Base-by-base conservation (phyloP, 1,140 invertebrate species). In the Macrobrachium rosenbergii region DNA sequence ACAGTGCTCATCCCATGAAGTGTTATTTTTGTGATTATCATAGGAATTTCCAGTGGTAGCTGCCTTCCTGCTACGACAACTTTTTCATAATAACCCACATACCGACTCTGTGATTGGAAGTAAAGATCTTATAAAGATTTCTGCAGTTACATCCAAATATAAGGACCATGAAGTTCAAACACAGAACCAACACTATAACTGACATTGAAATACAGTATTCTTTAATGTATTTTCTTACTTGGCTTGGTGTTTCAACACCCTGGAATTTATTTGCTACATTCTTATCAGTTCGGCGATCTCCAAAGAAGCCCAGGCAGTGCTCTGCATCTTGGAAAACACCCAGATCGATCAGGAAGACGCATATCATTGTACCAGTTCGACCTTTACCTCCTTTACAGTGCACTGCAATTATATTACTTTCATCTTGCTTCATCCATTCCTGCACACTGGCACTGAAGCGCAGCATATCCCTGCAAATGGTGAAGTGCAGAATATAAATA, bases 371-470 rank as follows among this genome's bases (percentile, higher is more conserved):
- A 37, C 94, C 93, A 23, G 94, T 94, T 43, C 94, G 91, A 2
- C 93, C 93, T 90, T 95, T 95, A 5, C 94, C 94, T 28, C 94
- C 94, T 91, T 95, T 95, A 90, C 94, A 95, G 90, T 95, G 94
- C 52, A 95, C 93, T 17, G 94, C 94, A 63, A 95, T 93, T 2
- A 95, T 92, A 90, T 95, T 94, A 21, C 90, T 67, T 7, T 92
- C 91, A 90, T 94, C 92, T 14, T 90, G 90, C 21, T 91, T 90
- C 90, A 95, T 91, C 92, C 93, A 95, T 43, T 92, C 90, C 45
- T 92, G 90, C 14, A 93, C 93, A 91, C 92, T 92, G 63, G 92
- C 90, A 67, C 92, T 92, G 91, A 94, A 94, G 23, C 91, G 90
- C 58, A 93, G 82, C 91, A 94, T 93, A 52, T 93, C 92, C 62